Evolutionary conservation across 2,113 vertebrate genomes (phyloP).

Genomic region (Aptenodytes forsteri): DNA sequence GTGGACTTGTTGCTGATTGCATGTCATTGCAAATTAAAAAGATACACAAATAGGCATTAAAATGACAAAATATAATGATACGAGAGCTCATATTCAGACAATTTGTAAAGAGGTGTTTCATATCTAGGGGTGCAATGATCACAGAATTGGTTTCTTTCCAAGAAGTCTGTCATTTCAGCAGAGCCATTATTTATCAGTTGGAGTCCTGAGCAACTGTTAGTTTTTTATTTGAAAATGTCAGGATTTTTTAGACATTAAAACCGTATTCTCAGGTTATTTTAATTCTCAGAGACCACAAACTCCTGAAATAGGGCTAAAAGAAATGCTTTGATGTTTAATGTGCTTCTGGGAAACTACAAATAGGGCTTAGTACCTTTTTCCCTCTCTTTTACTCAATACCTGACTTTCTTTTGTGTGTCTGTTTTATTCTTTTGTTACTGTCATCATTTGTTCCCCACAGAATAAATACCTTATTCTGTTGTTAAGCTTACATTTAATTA

Average conservation of each 20-base stretch:
- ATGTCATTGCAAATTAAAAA: conserved; percentile 56
- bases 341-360: conserved; percentile 30
- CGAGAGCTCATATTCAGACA: conserved; percentile 57
- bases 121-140: conserved; percentile 72
- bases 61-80: conserved; percentile 68
- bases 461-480: conserved; percentile 84
- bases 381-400: conserved; percentile 49
- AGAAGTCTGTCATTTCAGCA: conserved; percentile 70
- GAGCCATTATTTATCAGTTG: conserved; percentile 72
- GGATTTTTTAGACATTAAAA: conserved; percentile 68
- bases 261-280: conserved; percentile 63
- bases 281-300: conserved; percentile 61
- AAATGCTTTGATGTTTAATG: conserved; percentile 63
- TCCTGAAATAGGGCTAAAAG: conserved; percentile 49
- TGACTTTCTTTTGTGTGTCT: conserved; percentile 56
- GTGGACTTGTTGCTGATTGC: conserved; percentile 27
- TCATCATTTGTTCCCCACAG: conserved; percentile 66
- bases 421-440: conserved; percentile 63
- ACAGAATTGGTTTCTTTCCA: conserved; percentile 74
- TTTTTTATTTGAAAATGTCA: conserved; percentile 66
- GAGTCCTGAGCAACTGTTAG: conserved; percentile 46
- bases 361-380: conserved; percentile 20
- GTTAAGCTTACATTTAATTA: conserved; percentile 90
- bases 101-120: conserved; percentile 76
- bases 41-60: conserved; percentile 67